Evolutionary conservation across 2,113 vertebrate genomes (phyloP), one percentile per base, ranked within the genome.

Genomic region (Scomber scombrus): DNA sequence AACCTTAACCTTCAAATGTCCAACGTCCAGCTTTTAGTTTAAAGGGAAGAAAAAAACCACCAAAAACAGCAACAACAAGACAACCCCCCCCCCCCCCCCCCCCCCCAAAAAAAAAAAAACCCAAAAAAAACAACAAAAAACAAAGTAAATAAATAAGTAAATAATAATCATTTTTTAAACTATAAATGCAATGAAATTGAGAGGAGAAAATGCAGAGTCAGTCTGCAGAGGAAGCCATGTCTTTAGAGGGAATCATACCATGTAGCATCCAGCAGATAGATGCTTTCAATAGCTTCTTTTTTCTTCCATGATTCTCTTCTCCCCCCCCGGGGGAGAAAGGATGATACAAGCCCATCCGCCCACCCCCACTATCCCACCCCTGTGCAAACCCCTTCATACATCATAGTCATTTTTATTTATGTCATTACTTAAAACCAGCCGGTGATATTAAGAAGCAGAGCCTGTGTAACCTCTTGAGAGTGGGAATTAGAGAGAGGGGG

Each of bases 351-450:
- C 46, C 62, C 47, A 31, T 61, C 15, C 26, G 21, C 5, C 58
- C 70, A 57, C 62, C 58, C 9, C 43, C 50, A 21, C 19, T 9
- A 1, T n/a, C n/a, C 34, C 34, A 40, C 7, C 45, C 29, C 46
- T 18, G 21, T 65, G 46, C 54, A 49, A 26, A 63, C 71, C 75
- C 50, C 31, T 60, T 46, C 67, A 65, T 75, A 81, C 75, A 72
- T 84, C 75, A 31, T 12, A n/a, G 31, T 61, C 67, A 61, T 76
- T 88, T 94, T 90, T 88, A 91, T 94, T 86, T 88, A 87, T 80
- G 76, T 81, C 86, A 87, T 91, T 89, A 91, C 86, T 93, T 92
- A 91, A 91, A 91, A 84, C n/a, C 73, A 80, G 72, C 67, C 67
- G 26, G 80, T 75, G 85, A 89, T 91, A 92, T 90, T 85, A 91